phyloP scores from a whole-genome alignment of 2,888 invertebrate species.

The Agrilus biguttatus region DNA sequence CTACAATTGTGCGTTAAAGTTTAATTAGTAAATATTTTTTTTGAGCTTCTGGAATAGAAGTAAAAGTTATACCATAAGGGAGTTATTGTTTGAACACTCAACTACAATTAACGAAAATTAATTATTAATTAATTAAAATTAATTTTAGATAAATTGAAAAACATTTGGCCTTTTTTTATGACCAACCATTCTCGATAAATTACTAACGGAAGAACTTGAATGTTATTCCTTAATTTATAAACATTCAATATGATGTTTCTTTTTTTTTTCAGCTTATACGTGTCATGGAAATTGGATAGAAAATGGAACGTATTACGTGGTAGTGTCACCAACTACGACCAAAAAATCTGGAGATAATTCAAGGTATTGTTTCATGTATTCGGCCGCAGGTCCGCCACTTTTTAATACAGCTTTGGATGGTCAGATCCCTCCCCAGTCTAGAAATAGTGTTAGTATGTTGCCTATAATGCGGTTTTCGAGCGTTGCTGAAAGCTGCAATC shows the following conservation, averaged over 20 bases:
- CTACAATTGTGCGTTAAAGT: no score
- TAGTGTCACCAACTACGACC: constrained; percentile 43
- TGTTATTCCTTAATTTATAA: neutral
- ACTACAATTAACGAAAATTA: no score
- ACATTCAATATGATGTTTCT: constrained; percentile 3
- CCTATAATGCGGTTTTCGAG: constrained; percentile 34
- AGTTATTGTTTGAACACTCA: no score
- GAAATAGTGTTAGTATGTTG: constrained; percentile 17
- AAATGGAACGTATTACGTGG: constrained; percentile 46
- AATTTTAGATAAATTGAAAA: no score
- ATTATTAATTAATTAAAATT: no score
- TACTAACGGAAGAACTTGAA: no score
- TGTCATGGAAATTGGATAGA: constrained; percentile 64
- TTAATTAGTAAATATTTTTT: no score
- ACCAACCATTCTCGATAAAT: no score
- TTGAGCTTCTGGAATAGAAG: no score
- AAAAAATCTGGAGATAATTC: constrained; percentile 36
- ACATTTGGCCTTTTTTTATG: no score
- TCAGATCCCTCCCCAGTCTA: constrained; percentile 11
- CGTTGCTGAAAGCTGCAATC: constrained; percentile 42
- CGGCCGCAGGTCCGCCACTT: constrained; percentile 21
- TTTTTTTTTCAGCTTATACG: constrained; percentile 41
- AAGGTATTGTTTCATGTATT: constrained; percentile 49
- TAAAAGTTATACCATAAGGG: no score
- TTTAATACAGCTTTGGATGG: constrained; percentile 1